A percentile compares a stretch with the other conserved stretches of the same genome.
These are phyloP conservation scores for Xiphophorus birchmanni DNA, from an alignment of 2,797 vertebrate species.

Conservation along the genomic window DNA sequence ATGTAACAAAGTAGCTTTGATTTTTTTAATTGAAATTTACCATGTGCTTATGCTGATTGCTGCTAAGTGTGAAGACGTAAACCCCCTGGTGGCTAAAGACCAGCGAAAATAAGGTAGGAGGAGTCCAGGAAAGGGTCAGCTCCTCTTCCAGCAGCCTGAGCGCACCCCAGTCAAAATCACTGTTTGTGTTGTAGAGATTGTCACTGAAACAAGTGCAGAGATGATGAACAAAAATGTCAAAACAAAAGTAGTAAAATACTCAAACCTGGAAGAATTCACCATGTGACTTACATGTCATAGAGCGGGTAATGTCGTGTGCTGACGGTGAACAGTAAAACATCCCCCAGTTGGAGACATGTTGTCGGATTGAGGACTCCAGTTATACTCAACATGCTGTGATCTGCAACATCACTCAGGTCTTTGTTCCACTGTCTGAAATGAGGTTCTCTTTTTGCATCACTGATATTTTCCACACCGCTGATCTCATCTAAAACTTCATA, in stretches of 20 bases:
- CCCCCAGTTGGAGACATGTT: slow-evolving; percentile 77
- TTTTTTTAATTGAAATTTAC: slow-evolving; percentile 60
- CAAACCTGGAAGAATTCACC: neutral
- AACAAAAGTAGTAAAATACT: neutral
- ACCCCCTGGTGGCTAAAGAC: slow-evolving; percentile 85
- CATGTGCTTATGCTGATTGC: slow-evolving; percentile 85
- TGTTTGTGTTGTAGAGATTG: slow-evolving; percentile 89
- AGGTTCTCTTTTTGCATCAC: slow-evolving; percentile 11
- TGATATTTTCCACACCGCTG: slow-evolving; percentile 22
- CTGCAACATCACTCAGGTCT: slow-evolving; percentile 25
- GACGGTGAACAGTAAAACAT: slow-evolving; percentile 83
- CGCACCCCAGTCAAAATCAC: slow-evolving; percentile 88
- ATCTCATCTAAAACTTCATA: slow-evolving; percentile 11
- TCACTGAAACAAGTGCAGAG: slow-evolving; percentile 73
- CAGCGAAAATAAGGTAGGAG: slow-evolving; percentile 79
- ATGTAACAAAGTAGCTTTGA: neutral
- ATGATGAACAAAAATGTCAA: neutral
- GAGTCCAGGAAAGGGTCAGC: slow-evolving; percentile 62
- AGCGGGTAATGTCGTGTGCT: slow-evolving; percentile 83
- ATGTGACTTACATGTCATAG: slow-evolving; percentile 87
- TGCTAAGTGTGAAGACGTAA: slow-evolving; percentile 85
- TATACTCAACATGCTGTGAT: slow-evolving; percentile 21
- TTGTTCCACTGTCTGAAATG: slow-evolving; percentile 34
- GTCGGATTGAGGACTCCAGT: slow-evolving; percentile 87
- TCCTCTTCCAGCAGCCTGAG: slow-evolving; percentile 84